Evolutionary conservation across 2,797 vertebrate species (phyloP), one percentile per base, ranked within the genome.

Genomic region (Micrastur ruficollis): DNA sequence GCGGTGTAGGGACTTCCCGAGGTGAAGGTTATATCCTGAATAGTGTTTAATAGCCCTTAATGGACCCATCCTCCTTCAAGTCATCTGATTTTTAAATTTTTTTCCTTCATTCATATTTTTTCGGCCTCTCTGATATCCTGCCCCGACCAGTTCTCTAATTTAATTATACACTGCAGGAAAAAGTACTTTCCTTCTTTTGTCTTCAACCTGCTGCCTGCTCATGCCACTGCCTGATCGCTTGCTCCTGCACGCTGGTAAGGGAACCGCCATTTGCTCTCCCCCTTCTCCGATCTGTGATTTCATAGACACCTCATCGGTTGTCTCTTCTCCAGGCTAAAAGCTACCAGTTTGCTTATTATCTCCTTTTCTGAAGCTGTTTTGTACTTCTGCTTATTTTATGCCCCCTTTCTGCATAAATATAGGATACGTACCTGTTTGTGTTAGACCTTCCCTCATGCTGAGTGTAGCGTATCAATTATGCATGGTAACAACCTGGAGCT

Each of bases 21-120:
- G 82, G 88, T 86, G 88, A 90, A 93, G 92, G 80, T 94, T n/a
- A 71, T 26, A 93, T 92, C 90, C 95, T 86, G 76, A 90, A 46
- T 42, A 75, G 17, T 6, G 22, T 89, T 88, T 65, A 68, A 81
- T 62, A 89, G 59, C 38, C 21, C 55, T 86, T 93, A 74, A 75
- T 66, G 31, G 62, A 53, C 66, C 19, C 66, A 62, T 84, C 66
- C 31, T 84, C 70, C 40, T 58, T 50, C 66, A 55, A 56, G 1
- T 44, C 52, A 42, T 31, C 25, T 2, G 7, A 29, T 40, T 53
- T 81, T 55, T 34, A 32, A 53, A 68, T 55, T 75, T 74, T 87
- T 80, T 76, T 71, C 56, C 46, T 88, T 90, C 38, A 40, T 59
- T 80, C 70, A 59, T 62, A 32, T 72, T 40, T 83, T 93, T 93